Base-by-base conservation (phyloP, 1,140 invertebrate species). In the Caenorhabditis remanei region DNA sequence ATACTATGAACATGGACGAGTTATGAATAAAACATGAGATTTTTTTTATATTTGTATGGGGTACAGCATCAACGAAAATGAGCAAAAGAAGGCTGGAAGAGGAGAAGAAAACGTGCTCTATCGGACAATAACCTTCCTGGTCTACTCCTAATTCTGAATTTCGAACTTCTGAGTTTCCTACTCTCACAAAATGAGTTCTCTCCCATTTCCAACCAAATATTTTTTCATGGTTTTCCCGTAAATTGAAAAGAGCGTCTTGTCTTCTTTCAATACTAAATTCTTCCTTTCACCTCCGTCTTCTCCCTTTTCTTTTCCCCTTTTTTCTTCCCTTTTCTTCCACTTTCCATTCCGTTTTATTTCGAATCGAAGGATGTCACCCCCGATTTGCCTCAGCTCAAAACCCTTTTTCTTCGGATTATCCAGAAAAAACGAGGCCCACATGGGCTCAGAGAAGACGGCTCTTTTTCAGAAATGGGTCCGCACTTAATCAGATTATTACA, bases 381-480 rank as follows among this genome's bases (percentile, higher is more conserved):
- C 71, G 71, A 79, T 79, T 79, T 50, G 71, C n/a, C 71, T 79
- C 71, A 79, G 32, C 32, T 32, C 32, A 2, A 32, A 79, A 41
- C 4, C 4, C 46, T 40, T 50, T 50, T 21, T 50, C 46, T 41
- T 50, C 50, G 65, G 41, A 71, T 71, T 71, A 71, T 71, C 41
- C 19, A 46, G 19, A 48, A 71, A 32, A 71, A 71, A 21, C 9
- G 43, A 48, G n/a, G 8, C 41, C 65, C 71, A 79, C 71, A 79
- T 79, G 71, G 71, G 71, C 46, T 50, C 71, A 4, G 46, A 71
- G 7, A 40, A 11, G 58, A 14, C 61, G 21, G n/a, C 21, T 40
- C 41, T 19, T 50, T 24, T 43, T 24, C 43, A 24, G n/a, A 16
- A 79, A 53, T 32, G 71, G 53, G 46, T 48, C 46, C 19, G 9